Conservation (phyloP, 1,140 invertebrate genomes). For the Drosophila cardini region DNA sequence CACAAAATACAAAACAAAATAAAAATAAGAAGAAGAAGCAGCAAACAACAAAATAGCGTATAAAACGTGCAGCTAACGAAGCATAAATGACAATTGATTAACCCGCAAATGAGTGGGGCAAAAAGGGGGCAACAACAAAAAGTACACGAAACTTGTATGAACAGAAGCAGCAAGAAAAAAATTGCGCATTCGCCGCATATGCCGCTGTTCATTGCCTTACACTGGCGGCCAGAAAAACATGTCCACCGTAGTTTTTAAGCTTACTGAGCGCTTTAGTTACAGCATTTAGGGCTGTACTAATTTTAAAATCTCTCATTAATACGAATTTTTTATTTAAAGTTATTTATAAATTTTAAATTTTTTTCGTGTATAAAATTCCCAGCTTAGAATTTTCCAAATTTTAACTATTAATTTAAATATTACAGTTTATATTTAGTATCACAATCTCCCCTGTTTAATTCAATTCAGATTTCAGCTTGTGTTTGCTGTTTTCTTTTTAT, state of each 20-base stretch:
- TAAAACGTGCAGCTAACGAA: constrained; percentile 68
- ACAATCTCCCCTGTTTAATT: background rate
- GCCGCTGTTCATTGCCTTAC: constrained; percentile 17
- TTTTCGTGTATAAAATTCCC: too few species aligned
- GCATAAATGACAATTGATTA: constrained; percentile 73
- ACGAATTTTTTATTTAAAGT: too few species aligned
- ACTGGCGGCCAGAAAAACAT: constrained; percentile 16
- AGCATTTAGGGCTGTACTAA: too few species aligned
- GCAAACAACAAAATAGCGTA: constrained; percentile 35
- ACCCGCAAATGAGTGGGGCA: constrained; percentile 25
- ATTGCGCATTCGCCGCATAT: constrained; percentile 64
- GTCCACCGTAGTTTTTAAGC: background rate
- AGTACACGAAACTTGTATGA: constrained; percentile 5
- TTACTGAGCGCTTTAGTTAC: too few species aligned
- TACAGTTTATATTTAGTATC: background rate
- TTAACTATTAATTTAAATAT: background rate
- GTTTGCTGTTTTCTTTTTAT: too few species aligned
- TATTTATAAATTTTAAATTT: too few species aligned
- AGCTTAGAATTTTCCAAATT: background rate
- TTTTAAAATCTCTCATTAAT: too few species aligned
- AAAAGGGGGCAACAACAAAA: constrained; percentile 12
- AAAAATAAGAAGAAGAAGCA: constrained; percentile 1
- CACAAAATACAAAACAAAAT: constrained; percentile 42
- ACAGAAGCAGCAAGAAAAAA: constrained; percentile 24
- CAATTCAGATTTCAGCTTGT: constrained; percentile 2